A percentile compares a stretch with the other conserved stretches of the same genome.
Evolutionary conservation across 2,113 vertebrate genomes (phyloP).

Genomic region (Thalassarche chlororhynchos): DNA sequence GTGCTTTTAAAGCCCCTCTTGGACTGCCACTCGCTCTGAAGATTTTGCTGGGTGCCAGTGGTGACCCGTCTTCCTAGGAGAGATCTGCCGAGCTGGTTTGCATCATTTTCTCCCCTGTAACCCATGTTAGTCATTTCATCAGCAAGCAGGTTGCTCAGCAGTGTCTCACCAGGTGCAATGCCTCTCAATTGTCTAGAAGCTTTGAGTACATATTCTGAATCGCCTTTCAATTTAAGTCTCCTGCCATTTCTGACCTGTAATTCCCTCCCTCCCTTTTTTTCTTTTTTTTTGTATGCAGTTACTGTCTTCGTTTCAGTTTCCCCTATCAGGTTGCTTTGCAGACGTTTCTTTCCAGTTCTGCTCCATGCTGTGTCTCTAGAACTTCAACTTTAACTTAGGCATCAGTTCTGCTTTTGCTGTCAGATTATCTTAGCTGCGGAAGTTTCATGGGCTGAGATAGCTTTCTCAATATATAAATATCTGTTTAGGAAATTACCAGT

Average conservation of each 20-base stretch:
- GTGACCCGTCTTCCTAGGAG: neutral
- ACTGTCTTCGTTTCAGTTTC: neutral
- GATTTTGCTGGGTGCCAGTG: neutral
- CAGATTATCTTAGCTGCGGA: neutral
- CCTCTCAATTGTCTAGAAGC: neutral
- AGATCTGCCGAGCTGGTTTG: neutral
- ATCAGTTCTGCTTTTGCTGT: neutral
- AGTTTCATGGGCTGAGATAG: neutral
- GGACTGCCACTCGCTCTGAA: neutral
- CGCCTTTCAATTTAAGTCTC: neutral
- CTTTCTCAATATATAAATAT: neutral
- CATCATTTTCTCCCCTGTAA: neutral
- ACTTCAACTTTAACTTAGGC: neutral
- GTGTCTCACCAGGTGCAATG: neutral
- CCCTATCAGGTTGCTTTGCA: neutral
- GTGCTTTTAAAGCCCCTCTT: neutral
- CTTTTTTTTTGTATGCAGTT: neutral
- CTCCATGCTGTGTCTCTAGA: neutral
- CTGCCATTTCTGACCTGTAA: neutral
- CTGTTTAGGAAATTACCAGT: neutral
- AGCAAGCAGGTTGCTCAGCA: neutral
- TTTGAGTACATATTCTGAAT: neutral
- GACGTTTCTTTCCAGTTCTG: neutral
- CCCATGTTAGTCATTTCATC: neutral
- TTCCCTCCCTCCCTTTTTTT: fast-evolving